phyloP scores from a whole-genome alignment of 1,140 invertebrate species.

The Cydia fagiglandana region DNA sequence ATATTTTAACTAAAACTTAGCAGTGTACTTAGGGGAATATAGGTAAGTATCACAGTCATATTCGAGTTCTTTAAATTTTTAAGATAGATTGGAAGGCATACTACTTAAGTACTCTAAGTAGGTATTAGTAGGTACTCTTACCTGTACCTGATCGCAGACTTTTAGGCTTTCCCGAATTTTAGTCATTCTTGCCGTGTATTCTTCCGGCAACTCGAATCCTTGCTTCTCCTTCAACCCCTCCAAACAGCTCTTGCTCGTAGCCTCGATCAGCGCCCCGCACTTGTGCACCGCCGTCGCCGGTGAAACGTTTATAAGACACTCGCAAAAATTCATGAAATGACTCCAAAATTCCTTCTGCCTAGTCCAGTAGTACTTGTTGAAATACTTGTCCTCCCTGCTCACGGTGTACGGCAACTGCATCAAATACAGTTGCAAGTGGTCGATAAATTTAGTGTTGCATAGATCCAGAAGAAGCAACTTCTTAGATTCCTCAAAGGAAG shows the following conservation, averaged over 20 bases:
- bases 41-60: not conserved
- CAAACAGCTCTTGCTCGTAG: constrained; percentile 55
- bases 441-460: constrained; percentile 64
- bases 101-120: constrained; percentile 29
- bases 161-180: constrained; percentile 56
- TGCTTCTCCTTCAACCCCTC: constrained; percentile 60
- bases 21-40: no score
- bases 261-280: constrained; percentile 64
- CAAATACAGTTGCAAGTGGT: constrained; percentile 56
- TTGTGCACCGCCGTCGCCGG: constrained; percentile 63
- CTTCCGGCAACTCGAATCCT: constrained; percentile 54
- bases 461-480: constrained; percentile 59
- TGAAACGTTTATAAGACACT: constrained; percentile 58
- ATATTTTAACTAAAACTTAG: not conserved
- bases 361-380: constrained; percentile 69
- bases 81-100: constrained; percentile 33
- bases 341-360: constrained; percentile 66
- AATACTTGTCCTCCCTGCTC: constrained; percentile 46
- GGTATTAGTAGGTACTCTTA: constrained; percentile 36
- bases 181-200: constrained; percentile 50
- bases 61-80: not conserved
- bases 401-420: constrained; percentile 60
- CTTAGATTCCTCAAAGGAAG: constrained; percentile 64
- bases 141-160: constrained; percentile 48
- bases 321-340: constrained; percentile 60